phyloP scores from a whole-genome alignment of 2,888 invertebrate genomes.

The Andrena bicolor region DNA sequence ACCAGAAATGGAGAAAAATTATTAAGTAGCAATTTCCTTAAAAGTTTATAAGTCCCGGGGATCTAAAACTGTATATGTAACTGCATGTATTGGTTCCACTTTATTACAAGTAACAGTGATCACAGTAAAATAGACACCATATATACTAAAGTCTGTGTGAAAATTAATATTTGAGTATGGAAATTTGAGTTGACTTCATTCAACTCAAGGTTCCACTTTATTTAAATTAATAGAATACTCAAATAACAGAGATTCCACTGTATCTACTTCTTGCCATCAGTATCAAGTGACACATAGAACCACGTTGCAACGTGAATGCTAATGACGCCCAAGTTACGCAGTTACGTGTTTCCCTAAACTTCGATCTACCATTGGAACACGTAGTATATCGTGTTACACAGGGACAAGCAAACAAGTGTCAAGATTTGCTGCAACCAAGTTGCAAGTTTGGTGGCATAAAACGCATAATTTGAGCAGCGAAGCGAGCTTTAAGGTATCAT shows the following conservation, averaged over 20 bases:
- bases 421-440: not conserved
- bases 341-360: not conserved
- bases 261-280: not conserved
- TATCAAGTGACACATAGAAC: not conserved
- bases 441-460: constrained; percentile 2
- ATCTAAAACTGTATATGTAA: too few relatives aligned
- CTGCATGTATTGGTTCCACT: too few relatives aligned
- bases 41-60: too few relatives aligned
- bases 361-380: not conserved
- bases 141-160: too few relatives aligned
- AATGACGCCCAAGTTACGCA: constrained; percentile 2
- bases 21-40: too few relatives aligned
- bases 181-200: too few relatives aligned
- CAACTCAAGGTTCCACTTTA: too few relatives aligned
- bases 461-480: constrained; percentile 14
- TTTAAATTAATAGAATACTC: too few relatives aligned
- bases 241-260: not conserved
- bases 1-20: too few relatives aligned
- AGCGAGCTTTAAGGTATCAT: constrained; percentile 30
- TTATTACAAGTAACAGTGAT: too few relatives aligned
- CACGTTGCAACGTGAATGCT: not conserved
- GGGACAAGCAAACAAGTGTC: not conserved
- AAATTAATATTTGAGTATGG: too few relatives aligned
- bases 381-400: not conserved
- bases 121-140: too few relatives aligned